These are phyloP conservation scores for Cheilinus undulatus DNA, from an alignment of 2,113 vertebrate genomes.

Conservation along the genomic window DNA sequence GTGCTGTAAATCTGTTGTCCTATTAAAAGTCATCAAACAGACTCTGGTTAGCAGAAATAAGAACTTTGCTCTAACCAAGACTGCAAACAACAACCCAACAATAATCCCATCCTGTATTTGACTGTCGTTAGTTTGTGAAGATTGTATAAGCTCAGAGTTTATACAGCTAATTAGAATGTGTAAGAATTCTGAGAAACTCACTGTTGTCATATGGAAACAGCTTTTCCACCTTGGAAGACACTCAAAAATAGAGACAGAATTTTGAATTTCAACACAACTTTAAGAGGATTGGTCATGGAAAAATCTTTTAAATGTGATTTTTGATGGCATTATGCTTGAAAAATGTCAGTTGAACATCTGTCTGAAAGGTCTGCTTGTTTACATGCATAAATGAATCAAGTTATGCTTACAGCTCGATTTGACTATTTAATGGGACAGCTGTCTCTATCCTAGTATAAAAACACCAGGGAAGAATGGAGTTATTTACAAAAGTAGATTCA, in stretches of 20 bases:
- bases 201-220: conserved; percentile 23
- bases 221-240: not conserved
- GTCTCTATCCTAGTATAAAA: no score
- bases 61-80: conserved; percentile 51
- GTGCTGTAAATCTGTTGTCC: conserved; percentile 40
- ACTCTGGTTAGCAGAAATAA: conserved; percentile 58
- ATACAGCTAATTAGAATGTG: not conserved
- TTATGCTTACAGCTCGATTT: no score
- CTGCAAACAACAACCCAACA: conserved; percentile 2
- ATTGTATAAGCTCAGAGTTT: not conserved
- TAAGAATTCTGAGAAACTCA: not conserved
- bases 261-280: no score
- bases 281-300: no score
- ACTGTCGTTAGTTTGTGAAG: conserved; percentile 28
- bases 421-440: no score
- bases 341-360: no score
- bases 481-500: no score
- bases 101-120: conserved; percentile 35
- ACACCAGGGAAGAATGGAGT: no score
- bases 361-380: no score
- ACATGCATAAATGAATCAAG: no score
- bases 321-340: no score
- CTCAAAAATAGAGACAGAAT: not conserved
- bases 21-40: conserved; percentile 46
- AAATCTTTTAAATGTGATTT: no score